These are phyloP conservation scores for Ibidorhyncha struthersii DNA, from an alignment of 2,113 vertebrate genomes.

Conservation along the genomic window DNA sequence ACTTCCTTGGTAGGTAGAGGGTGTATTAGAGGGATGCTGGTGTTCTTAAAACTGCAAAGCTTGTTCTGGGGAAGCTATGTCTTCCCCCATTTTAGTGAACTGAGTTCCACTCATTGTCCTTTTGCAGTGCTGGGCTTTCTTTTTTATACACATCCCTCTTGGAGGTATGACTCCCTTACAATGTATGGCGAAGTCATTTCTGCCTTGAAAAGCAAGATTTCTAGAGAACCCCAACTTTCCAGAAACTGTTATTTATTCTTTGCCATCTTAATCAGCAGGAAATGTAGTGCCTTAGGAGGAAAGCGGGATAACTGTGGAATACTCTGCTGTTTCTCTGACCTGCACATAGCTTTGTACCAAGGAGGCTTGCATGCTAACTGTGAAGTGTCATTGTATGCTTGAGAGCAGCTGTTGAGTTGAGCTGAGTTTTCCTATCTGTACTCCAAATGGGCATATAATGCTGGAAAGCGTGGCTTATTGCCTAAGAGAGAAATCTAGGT, in stretches of 20 bases:
- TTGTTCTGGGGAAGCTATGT: neutral
- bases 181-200: neutral
- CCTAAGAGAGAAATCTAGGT: neutral
- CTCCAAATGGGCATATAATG: neutral
- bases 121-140: neutral
- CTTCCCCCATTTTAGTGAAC: neutral
- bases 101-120: neutral
- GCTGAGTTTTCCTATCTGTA: neutral
- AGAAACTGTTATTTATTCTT: neutral
- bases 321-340: neutral
- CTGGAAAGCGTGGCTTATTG: neutral
- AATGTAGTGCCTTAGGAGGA: constrained; percentile 28
- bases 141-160: neutral
- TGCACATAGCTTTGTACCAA: neutral
- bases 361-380: neutral
- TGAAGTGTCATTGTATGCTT: neutral
- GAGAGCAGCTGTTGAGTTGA: neutral
- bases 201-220: neutral
- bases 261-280: neutral
- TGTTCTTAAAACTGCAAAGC: neutral
- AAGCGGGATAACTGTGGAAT: neutral
- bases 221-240: neutral
- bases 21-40: neutral
- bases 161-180: neutral
- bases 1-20: neutral